A percentile compares a stretch with the other conserved stretches of the same genome.
These are phyloP conservation scores for Uromys caudimaculatus DNA, from an alignment of 2,797 vertebrate genomes.

Conservation along the genomic window DNA sequence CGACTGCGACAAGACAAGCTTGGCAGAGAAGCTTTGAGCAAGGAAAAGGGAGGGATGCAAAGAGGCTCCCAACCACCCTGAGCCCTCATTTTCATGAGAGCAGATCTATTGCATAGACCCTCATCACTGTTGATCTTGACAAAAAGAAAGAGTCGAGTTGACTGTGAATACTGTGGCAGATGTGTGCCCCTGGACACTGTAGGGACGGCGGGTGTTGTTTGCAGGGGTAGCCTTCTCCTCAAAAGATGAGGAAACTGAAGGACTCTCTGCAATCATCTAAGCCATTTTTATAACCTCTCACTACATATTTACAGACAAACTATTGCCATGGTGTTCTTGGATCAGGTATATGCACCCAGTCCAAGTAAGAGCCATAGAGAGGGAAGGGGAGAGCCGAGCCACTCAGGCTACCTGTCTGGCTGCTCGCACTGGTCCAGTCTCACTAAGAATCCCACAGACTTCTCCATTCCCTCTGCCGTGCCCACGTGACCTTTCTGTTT, in stretches of 20 bases:
- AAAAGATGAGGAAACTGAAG: conserved; percentile 1
- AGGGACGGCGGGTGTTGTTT: not conserved
- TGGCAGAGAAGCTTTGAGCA: not conserved
- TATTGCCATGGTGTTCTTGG: not conserved
- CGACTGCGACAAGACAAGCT: not conserved
- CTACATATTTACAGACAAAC: conserved; percentile 48
- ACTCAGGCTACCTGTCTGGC: conserved; percentile 64
- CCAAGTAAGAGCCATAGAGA: not conserved
- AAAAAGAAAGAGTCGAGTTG: not conserved
- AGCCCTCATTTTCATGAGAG: not conserved
- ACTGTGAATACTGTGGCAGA: not conserved
- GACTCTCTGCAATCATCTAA: conserved; percentile 6
- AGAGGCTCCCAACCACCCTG: not conserved
- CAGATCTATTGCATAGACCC: not conserved
- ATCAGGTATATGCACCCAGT: not conserved
- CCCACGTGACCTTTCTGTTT: conserved; percentile 77
- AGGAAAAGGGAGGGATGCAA: not conserved
- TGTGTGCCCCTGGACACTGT: not conserved
- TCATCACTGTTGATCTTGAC: not conserved
- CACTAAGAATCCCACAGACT: conserved; percentile 73
- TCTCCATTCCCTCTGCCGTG: conserved; percentile 70
- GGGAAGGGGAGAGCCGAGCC: not conserved
- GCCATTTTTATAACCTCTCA: conserved; percentile 55
- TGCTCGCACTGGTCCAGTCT: conserved; percentile 63
- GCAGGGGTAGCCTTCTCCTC: conserved; percentile 35